Conservation (phyloP, 2,888 invertebrate species). For the Epicampocera succincta region DNA sequence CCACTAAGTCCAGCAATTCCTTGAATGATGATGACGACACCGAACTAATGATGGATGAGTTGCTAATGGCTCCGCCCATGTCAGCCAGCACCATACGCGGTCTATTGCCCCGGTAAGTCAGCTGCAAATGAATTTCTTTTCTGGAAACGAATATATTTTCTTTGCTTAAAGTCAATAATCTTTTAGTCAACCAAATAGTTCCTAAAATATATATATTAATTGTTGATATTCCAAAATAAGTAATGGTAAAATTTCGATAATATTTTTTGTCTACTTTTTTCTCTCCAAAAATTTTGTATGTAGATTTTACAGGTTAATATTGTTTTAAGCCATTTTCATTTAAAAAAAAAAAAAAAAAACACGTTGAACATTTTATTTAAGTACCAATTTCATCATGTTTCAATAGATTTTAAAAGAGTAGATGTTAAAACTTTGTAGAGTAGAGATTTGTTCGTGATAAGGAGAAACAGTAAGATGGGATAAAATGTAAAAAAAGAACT, state of each 20-base stretch:
- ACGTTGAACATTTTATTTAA: conserved; percentile 19
- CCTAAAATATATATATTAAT: conserved; percentile 18
- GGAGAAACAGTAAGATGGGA: no score
- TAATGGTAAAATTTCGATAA: conserved; percentile 58
- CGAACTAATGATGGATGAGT: conserved; percentile 91
- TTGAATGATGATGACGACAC: conserved; percentile 89
- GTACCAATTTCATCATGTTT: conserved; percentile 13
- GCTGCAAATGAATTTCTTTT: neutral
- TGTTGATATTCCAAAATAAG: conserved; percentile 40
- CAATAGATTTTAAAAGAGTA: neutral
- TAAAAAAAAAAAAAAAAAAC: no score
- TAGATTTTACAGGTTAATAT: conserved; percentile 79
- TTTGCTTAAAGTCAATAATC: neutral
- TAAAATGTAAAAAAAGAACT: no score
- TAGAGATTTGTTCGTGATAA: no score
- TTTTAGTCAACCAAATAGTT: conserved; percentile 33
- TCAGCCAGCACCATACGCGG: conserved; percentile 88
- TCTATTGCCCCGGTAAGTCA: conserved; percentile 85
- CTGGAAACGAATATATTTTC: neutral
- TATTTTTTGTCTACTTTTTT: conserved; percentile 65
- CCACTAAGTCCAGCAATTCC: conserved; percentile 85
- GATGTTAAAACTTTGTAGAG: neutral
- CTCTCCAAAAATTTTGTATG: conserved; percentile 69
- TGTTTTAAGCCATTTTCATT: conserved; percentile 49
- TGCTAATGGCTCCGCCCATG: conserved; percentile 89